phyloP scores from a whole-genome alignment of 2,888 invertebrate genomes.

The Oscheius myriophilus region DNA sequence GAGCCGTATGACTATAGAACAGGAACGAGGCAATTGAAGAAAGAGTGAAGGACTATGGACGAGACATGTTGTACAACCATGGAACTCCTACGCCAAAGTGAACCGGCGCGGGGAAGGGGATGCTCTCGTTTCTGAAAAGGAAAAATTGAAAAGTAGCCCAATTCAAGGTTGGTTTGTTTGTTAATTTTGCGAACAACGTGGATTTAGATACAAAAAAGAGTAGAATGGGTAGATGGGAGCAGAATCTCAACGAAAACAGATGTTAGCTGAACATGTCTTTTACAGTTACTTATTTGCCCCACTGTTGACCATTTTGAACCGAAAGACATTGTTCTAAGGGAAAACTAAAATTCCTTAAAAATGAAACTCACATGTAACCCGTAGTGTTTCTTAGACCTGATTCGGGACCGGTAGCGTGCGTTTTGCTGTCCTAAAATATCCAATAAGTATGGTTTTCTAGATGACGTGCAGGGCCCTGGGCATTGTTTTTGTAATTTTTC shows the following conservation, averaged over 20 bases:
- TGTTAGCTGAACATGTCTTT: too few species aligned
- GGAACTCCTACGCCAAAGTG: background rate
- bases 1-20: too few species aligned
- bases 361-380: conserved; percentile 20
- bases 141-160: background rate
- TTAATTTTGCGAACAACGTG: too few species aligned
- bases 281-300: too few species aligned
- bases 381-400: conserved; percentile 16
- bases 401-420: conserved; percentile 10
- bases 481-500: too few species aligned
- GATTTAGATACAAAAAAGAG: too few species aligned
- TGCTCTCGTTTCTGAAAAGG: conserved; percentile 7
- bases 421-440: conserved; percentile 26
- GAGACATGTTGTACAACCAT: conserved; percentile 21
- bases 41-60: conserved; percentile 18
- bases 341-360: background rate
- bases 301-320: too few species aligned
- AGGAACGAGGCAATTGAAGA: background rate
- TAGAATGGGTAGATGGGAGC: too few species aligned
- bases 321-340: too few species aligned
- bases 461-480: background rate
- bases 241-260: too few species aligned
- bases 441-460: background rate
- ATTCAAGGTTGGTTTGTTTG: too few species aligned
- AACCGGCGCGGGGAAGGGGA: background rate